These are phyloP conservation scores for Leiothrix lutea DNA, from an alignment of 2,113 vertebrate genomes.

Conservation along the genomic window DNA sequence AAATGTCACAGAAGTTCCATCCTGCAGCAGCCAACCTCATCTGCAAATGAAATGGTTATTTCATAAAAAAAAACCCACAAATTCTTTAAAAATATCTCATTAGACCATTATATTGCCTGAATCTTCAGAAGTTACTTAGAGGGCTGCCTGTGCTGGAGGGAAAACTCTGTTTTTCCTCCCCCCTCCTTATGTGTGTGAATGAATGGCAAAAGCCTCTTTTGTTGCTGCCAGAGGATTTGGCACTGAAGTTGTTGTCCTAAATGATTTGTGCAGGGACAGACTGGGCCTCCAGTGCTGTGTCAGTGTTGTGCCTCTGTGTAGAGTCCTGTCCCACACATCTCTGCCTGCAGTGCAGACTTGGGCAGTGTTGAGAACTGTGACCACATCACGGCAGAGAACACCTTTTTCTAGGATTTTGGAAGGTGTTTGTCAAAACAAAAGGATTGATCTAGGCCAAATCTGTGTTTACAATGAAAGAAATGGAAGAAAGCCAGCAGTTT, in stretches of 20 bases:
- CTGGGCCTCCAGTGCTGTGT: background rate
- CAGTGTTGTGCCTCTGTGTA: background rate
- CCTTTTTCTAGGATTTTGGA: background rate
- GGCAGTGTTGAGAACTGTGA: background rate
- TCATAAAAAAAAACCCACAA: fast-evolving
- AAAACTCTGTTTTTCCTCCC: background rate
- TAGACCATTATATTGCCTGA: background rate
- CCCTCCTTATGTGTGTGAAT: background rate
- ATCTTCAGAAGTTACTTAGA: background rate
- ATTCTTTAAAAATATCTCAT: background rate
- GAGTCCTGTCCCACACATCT: fast-evolving
- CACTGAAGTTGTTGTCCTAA: background rate
- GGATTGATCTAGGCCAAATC: background rate
- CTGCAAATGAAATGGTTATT: background rate
- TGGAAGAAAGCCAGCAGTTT: background rate
- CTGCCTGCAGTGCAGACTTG: background rate
- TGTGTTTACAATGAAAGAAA: background rate
- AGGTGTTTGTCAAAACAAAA: background rate
- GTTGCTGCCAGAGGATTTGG: background rate
- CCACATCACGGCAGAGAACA: background rate
- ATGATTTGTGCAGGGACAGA: background rate
- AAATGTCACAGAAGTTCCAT: background rate
- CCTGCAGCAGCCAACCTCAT: background rate
- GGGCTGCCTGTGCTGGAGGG: background rate
- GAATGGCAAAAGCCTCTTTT: background rate